Evolutionary conservation across 2,797 vertebrate genomes (phyloP).

Genomic region (Ctenosaura bakeri): DNA sequence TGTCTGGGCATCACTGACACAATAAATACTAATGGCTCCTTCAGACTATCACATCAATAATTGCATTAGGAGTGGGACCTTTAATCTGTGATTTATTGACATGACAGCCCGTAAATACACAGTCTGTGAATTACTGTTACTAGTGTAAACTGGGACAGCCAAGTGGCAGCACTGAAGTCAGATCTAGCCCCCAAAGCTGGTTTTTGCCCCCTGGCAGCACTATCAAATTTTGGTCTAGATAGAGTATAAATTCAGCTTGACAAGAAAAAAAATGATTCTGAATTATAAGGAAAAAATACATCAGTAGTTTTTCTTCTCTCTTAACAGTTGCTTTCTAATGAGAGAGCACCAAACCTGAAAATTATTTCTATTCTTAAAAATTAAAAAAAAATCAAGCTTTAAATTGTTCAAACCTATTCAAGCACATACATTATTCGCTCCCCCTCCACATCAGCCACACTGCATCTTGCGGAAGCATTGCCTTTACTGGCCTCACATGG

Average conservation of each 20-base stretch:
- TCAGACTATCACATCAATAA: conserved; percentile 12
- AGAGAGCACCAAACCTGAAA: neutral
- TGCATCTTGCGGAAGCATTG: too few relatives aligned
- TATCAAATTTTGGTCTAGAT: neutral
- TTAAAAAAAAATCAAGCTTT: neutral
- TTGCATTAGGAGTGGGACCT: conserved; percentile 37
- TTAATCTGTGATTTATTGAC: conserved; percentile 49
- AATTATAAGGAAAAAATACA: neutral
- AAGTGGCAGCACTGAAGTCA: neutral
- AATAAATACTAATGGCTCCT: conserved; percentile 19
- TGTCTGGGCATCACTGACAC: conserved; percentile 22
- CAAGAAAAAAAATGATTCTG: neutral
- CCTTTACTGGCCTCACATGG: too few relatives aligned
- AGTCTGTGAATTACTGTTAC: conserved; percentile 19
- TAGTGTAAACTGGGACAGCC: conserved; percentile 11
- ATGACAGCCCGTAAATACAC: conserved; percentile 25
- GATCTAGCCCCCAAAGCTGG: conserved; percentile 2
- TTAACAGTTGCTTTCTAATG: neutral
- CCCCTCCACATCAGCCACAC: too few relatives aligned
- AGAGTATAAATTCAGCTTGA: neutral
- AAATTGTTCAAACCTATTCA: neutral
- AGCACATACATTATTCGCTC: neutral
- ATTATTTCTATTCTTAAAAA: neutral
- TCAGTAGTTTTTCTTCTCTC: neutral
- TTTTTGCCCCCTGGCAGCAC: neutral